Percentiles rank a stretch among this genome's conserved stretches.
phyloP scores from a whole-genome alignment of 2,797 vertebrate genomes.

The Gila robusta region DNA sequence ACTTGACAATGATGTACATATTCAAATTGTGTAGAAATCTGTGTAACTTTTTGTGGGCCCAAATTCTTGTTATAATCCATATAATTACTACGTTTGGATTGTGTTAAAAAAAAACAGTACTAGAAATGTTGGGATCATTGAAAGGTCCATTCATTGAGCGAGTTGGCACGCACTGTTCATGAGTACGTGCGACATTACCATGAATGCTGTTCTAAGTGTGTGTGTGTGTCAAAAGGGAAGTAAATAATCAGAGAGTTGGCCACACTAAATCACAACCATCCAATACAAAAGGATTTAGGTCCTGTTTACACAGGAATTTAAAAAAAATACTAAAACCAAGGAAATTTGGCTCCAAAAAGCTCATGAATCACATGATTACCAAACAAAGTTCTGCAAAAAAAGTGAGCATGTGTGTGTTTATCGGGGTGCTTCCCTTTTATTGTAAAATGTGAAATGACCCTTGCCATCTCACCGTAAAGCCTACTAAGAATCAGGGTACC shows the following conservation, averaged over 20 bases:
- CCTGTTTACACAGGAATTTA: conserved; percentile 60
- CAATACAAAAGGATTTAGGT: conserved; percentile 76
- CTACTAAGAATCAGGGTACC: conserved; percentile 47
- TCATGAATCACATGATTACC: conserved; percentile 45
- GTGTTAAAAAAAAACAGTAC: neutral
- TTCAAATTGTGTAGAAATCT: neutral
- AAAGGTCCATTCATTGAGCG: conserved; percentile 50
- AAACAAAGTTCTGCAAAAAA: neutral
- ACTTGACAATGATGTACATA: neutral
- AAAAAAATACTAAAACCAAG: conserved; percentile 60
- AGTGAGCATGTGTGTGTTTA: neutral
- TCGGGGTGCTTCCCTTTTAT: neutral
- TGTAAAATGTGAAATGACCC: neutral
- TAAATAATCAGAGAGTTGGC: conserved; percentile 36
- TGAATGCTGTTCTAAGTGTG: conserved; percentile 48
- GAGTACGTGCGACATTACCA: conserved; percentile 63
- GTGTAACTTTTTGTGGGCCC: neutral
- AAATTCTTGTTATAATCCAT: neutral
- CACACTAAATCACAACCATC: conserved; percentile 47
- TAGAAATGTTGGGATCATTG: conserved; percentile 46
- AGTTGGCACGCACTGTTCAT: conserved; percentile 51
- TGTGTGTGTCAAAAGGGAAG: conserved; percentile 31
- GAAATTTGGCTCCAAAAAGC: conserved; percentile 59
- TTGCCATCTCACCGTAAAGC: conserved; percentile 38
- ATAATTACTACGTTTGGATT: neutral